phyloP scores from a whole-genome alignment of 1,140 invertebrate genomes.

The Galleria mellonella region DNA sequence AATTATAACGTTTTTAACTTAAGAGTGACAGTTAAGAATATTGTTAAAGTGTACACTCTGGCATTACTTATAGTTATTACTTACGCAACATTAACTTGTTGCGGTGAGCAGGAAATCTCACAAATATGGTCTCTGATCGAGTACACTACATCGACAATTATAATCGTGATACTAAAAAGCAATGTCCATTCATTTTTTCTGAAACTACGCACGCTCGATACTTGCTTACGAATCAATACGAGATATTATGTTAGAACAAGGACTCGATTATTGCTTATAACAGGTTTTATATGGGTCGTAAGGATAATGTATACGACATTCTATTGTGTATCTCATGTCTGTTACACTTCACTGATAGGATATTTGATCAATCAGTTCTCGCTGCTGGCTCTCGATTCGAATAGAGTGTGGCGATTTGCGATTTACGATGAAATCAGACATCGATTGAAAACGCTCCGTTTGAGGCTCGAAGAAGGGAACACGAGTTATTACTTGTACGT shows the following conservation, averaged over 20 bases:
- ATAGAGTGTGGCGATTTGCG: conserved; percentile 47
- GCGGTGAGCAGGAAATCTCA: conserved; percentile 17
- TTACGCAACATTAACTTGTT: conserved; percentile 33
- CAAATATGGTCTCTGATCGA: conserved; percentile 45
- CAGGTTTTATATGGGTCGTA: conserved; percentile 25
- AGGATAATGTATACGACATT: conserved; percentile 30
- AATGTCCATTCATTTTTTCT: conserved; percentile 28
- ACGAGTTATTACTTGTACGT: conserved; percentile 41
- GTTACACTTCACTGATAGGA: conserved; percentile 22
- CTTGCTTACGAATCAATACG: conserved; percentile 33
- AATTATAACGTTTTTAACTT: conserved; percentile 38
- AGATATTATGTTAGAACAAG: conserved; percentile 23
- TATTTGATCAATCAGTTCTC: conserved; percentile 38
- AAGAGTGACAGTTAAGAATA: conserved; percentile 16
- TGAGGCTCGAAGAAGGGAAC: conserved; percentile 33
- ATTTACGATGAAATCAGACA: conserved; percentile 41
- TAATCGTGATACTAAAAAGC: conserved; percentile 33
- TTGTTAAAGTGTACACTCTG: conserved; percentile 28
- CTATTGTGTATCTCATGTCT: conserved; percentile 29
- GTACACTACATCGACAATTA: conserved; percentile 28
- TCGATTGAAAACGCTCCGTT: conserved; percentile 37
- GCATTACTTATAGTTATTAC: conserved; percentile 23
- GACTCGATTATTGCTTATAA: conserved; percentile 19
- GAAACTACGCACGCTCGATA: conserved; percentile 32
- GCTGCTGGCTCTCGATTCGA: conserved; percentile 43